Evolutionary conservation across 1,140 invertebrate genomes (phyloP).

Genomic region (Drosophila grimshawi): DNA sequence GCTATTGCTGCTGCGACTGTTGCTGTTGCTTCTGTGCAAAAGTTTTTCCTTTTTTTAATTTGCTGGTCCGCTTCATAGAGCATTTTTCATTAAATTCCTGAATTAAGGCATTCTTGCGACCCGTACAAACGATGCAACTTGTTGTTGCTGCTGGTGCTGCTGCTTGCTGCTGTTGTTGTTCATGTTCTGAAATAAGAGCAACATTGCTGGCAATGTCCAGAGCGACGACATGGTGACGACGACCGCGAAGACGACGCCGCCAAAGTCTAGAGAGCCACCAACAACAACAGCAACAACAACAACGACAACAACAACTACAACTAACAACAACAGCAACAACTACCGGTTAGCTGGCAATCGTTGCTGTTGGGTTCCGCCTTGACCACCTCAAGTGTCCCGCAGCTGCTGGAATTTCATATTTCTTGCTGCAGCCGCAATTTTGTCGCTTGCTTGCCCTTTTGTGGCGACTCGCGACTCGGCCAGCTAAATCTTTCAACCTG

Average conservation of each 20-base stretch:
- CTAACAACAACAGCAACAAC: conserved; percentile 35
- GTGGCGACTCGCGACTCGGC: conserved; percentile 26
- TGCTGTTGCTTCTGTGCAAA: conserved; percentile 59
- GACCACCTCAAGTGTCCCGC: conserved; percentile 46
- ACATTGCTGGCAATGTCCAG: conserved; percentile 75
- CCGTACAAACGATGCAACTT: conserved; percentile 45
- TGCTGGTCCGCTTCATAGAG: conserved; percentile 78
- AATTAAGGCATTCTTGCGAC: conserved; percentile 77
- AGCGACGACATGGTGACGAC: conserved; percentile 74
- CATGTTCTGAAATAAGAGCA: conserved; percentile 80
- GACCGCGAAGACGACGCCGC: conserved; percentile 47
- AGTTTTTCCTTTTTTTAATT: conserved; percentile 73
- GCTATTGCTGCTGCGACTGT: conserved; percentile 24
- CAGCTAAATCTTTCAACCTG: conserved; percentile 37
- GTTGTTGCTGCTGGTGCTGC: conserved; percentile 33
- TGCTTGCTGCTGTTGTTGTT: conserved; percentile 46
- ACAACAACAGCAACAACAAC: conserved; percentile 15
- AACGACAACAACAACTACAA: conserved; percentile 12
- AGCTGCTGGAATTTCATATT: conserved; percentile 72
- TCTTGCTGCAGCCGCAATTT: conserved; percentile 30
- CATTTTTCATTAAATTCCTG: conserved; percentile 83
- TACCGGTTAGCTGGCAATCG: conserved; percentile 42
- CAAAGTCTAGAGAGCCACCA: conserved; percentile 54
- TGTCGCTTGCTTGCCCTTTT: conserved; percentile 63
- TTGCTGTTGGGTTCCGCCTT: conserved; percentile 32